Conservation (phyloP, 1,140 invertebrate species). For the Plectrocnemia conspersa region DNA sequence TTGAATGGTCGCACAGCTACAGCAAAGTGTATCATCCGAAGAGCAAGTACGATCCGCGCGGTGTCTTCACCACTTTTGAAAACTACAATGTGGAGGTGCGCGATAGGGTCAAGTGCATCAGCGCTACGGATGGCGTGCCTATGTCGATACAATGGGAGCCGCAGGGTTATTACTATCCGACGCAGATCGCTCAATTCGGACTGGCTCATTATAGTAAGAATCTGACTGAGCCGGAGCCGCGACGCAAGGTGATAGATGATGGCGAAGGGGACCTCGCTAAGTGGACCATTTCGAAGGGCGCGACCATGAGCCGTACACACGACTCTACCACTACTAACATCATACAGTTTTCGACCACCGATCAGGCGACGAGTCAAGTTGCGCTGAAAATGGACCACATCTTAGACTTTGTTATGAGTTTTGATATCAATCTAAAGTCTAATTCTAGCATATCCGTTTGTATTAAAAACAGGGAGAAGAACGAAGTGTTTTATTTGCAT, state of each 20-base stretch:
- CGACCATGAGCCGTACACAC: slow-evolving; percentile 57
- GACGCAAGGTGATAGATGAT: slow-evolving; percentile 68
- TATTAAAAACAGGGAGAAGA: slow-evolving; percentile 72
- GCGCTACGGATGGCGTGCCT: slow-evolving; percentile 85
- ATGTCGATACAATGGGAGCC: slow-evolving; percentile 94
- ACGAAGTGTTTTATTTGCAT: slow-evolving; percentile 73
- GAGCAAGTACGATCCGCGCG: slow-evolving; percentile 79
- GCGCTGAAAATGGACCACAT: slow-evolving; percentile 67
- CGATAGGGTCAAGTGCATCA: slow-evolving; percentile 93
- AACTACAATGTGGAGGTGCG: slow-evolving; percentile 95
- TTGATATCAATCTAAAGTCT: slow-evolving; percentile 66
- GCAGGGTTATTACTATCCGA: slow-evolving; percentile 93
- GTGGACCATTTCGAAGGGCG: slow-evolving; percentile 64
- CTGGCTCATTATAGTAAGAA: slow-evolving; percentile 96
- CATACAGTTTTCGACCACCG: slow-evolving; percentile 67
- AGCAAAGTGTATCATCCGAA: slow-evolving; percentile 87
- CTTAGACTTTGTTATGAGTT: slow-evolving; percentile 69
- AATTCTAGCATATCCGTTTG: slow-evolving; percentile 78
- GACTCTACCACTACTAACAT: slow-evolving; percentile 56
- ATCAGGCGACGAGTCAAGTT: slow-evolving; percentile 65
- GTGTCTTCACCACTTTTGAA: slow-evolving; percentile 93
- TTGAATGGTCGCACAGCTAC: slow-evolving; percentile 94
- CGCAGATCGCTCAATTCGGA: slow-evolving; percentile 97
- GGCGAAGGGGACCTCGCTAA: slow-evolving; percentile 59
- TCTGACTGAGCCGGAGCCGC: slow-evolving; percentile 72